These are phyloP conservation scores for Dryobota labecula DNA, from an alignment of 2,888 invertebrate species.

Conservation along the genomic window DNA sequence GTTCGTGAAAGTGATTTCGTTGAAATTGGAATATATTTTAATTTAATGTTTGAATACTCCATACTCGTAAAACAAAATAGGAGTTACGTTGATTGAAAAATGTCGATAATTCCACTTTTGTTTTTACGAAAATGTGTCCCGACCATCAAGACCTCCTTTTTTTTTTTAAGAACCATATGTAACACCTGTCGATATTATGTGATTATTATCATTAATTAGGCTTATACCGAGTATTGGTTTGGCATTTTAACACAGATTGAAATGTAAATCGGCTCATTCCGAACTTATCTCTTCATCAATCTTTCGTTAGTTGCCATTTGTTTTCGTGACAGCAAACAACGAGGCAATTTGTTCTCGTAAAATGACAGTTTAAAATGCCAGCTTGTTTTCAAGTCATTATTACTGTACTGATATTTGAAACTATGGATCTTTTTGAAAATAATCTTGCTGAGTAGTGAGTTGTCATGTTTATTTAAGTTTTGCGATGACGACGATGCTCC, in stretches of 20 bases:
- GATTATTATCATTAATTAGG: neutral
- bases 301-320: constrained; percentile 48
- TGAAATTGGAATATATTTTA: constrained; percentile 30
- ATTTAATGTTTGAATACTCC: neutral
- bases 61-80: too few species aligned
- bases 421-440: constrained; percentile 7
- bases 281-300: constrained; percentile 54
- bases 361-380: constrained; percentile 47
- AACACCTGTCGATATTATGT: neutral
- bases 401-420: constrained; percentile 34
- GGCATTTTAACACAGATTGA: constrained; percentile 35
- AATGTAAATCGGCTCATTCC: constrained; percentile 44
- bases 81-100: neutral
- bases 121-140: neutral
- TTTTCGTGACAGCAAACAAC: constrained; percentile 52
- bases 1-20: constrained; percentile 47
- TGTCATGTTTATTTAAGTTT: constrained; percentile 22
- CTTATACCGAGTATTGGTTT: constrained; percentile 27
- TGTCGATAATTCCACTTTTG: neutral
- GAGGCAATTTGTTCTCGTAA: constrained; percentile 48
- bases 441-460: neutral
- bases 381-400: constrained; percentile 38
- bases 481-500: neutral
- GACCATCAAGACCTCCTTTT: neutral
- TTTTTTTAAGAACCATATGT: neutral